These are phyloP conservation scores for Numenius phaeopus DNA, from an alignment of 2,797 vertebrate species.

Conservation along the genomic window DNA sequence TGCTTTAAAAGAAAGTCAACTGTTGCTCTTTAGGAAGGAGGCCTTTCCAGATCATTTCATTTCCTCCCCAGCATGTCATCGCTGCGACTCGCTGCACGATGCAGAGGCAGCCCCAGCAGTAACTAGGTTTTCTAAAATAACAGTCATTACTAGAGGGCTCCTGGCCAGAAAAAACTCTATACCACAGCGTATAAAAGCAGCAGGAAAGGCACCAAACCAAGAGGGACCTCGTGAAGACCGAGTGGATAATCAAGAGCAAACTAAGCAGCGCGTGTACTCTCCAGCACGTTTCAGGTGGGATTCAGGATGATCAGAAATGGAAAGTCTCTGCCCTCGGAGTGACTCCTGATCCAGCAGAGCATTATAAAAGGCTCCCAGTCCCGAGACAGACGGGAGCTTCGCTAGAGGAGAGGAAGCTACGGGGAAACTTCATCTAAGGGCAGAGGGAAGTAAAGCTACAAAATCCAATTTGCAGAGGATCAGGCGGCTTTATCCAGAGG, in stretches of 20 bases:
- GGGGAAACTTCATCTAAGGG: background rate
- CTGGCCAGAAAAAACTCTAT: background rate
- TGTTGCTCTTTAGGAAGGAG: conserved; percentile 10
- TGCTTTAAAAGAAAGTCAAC: conserved; percentile 21
- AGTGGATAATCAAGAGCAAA: background rate
- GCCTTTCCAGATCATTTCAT: background rate
- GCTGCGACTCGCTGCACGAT: accelerated
- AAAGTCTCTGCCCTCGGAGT: background rate
- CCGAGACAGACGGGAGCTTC: background rate
- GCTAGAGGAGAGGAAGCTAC: background rate
- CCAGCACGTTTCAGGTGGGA: background rate
- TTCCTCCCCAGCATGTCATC: conserved; percentile 35
- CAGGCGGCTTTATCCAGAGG: conserved; percentile 5
- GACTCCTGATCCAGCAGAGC: background rate
- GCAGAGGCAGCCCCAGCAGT: background rate
- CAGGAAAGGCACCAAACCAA: conserved; percentile 9
- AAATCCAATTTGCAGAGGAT: conserved; percentile 42
- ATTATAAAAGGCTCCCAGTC: background rate
- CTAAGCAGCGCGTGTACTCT: background rate
- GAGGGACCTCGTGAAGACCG: accelerated
- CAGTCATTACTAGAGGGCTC: background rate
- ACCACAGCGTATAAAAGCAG: background rate
- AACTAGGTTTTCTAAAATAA: conserved; percentile 5
- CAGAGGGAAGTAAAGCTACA: conserved; percentile 13
- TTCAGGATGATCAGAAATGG: background rate